Conservation (phyloP, 2,797 vertebrate genomes). For the Chelon auratus region DNA sequence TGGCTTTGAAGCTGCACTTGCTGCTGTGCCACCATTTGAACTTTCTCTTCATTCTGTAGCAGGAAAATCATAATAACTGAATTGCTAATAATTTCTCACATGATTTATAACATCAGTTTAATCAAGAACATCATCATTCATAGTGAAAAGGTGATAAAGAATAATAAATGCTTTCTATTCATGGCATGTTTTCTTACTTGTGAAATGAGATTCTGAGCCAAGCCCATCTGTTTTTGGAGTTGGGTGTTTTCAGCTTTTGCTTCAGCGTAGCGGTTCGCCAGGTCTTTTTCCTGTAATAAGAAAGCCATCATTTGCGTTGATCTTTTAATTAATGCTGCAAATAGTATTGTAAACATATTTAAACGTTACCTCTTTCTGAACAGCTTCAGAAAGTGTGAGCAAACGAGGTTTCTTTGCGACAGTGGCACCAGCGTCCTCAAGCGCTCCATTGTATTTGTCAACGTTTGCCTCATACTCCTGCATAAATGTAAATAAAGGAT, state of each 20-base stretch:
- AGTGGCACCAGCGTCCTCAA: slow-evolving; percentile 77
- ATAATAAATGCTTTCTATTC: not conserved
- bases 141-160: not conserved
- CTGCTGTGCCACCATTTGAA: slow-evolving; percentile 75
- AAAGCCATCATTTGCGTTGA: slow-evolving; percentile 5
- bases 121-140: not conserved
- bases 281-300: slow-evolving; percentile 88
- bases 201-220: slow-evolving; percentile 87
- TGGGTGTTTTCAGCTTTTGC: slow-evolving; percentile 86
- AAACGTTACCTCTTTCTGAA: slow-evolving; percentile 89
- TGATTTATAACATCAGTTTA: not conserved
- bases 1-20: slow-evolving; percentile 83
- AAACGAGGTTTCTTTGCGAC: slow-evolving; percentile 78
- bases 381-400: slow-evolving; percentile 86
- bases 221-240: slow-evolving; percentile 89
- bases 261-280: slow-evolving; percentile 87
- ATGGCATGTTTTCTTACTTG: slow-evolving; percentile 82
- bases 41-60: slow-evolving; percentile 90
- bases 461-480: slow-evolving; percentile 91
- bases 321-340: not conserved
- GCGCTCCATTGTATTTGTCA: slow-evolving; percentile 88
- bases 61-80: slow-evolving; percentile 28
- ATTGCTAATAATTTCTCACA: not conserved
- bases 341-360: not conserved
- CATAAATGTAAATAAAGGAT: slow-evolving; percentile 17